phyloP scores from a whole-genome alignment of 2,113 vertebrate genomes.

The Neotoma lepida region DNA sequence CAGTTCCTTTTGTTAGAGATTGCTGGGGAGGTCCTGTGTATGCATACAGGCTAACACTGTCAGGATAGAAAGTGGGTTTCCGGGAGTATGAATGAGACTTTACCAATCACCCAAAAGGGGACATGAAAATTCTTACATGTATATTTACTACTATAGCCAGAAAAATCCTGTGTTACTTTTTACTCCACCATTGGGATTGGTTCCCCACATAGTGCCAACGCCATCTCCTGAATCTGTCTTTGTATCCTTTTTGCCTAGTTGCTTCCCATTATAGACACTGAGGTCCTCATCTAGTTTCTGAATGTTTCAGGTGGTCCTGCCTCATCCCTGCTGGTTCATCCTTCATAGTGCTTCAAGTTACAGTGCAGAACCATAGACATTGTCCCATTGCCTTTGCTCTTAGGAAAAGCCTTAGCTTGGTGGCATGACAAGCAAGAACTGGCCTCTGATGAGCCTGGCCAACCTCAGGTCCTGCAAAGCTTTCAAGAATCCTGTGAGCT shows the following conservation, averaged over 20 bases:
- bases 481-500: not conserved
- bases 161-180: constrained; percentile 1
- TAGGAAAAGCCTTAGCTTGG: not conserved
- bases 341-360: not conserved
- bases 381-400: not conserved
- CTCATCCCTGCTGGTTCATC: not conserved
- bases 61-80: not conserved
- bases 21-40: not conserved
- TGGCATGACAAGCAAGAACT: not conserved
- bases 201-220: not conserved
- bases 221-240: not conserved
- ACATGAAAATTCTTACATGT: not conserved
- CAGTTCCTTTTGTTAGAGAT: not conserved
- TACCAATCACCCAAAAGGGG: not conserved
- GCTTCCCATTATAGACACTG: not conserved
- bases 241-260: not conserved
- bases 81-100: not conserved
- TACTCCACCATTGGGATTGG: not conserved
- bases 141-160: not conserved
- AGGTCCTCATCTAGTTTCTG: not conserved
- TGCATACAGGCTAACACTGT: not conserved
- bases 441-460: not conserved
- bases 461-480: not conserved
- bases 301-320: not conserved
- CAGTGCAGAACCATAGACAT: not conserved